Conservation (phyloP, 2,888 invertebrate species). For the Margaritifera margaritifera region DNA sequence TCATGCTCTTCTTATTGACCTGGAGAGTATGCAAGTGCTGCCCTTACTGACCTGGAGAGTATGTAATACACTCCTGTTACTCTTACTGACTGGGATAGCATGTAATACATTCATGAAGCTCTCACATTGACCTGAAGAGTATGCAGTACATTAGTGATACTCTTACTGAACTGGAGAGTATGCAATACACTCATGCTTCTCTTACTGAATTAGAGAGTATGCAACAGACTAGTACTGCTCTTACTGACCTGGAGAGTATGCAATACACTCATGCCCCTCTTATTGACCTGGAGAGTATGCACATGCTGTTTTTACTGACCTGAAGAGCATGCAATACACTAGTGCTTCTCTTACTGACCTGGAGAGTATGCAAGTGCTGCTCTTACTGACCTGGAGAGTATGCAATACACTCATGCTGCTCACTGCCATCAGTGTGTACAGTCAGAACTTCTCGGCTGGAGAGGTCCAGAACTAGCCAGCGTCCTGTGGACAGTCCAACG, state of each 20-base stretch:
- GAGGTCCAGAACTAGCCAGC: conserved; percentile 89
- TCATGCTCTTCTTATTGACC: conserved; percentile 64
- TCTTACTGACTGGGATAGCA: too few relatives aligned
- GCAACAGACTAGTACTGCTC: not conserved
- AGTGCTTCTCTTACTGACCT: too few relatives aligned
- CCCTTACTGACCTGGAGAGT: conserved; percentile 71
- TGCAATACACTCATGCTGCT: conserved; percentile 72
- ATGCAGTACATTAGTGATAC: too few relatives aligned
- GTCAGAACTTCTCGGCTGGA: conserved; percentile 79
- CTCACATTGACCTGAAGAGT: too few relatives aligned
- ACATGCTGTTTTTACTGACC: too few relatives aligned
- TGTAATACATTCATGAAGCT: too few relatives aligned
- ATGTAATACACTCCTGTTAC: conserved; percentile 72
- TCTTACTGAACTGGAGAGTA: too few relatives aligned
- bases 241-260: too few relatives aligned
- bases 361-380: conserved; percentile 70
- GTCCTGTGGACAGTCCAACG: conserved; percentile 85
- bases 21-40: not conserved
- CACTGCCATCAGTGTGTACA: conserved; percentile 72
- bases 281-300: too few relatives aligned
- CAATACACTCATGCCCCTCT: too few relatives aligned
- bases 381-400: conserved; percentile 73
- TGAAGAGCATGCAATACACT: conserved; percentile 64
- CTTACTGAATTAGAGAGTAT: not conserved
- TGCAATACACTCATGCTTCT: too few relatives aligned